These are phyloP conservation scores for Athalia circularis DNA, from an alignment of 2,888 invertebrate species.

Conservation along the genomic window DNA sequence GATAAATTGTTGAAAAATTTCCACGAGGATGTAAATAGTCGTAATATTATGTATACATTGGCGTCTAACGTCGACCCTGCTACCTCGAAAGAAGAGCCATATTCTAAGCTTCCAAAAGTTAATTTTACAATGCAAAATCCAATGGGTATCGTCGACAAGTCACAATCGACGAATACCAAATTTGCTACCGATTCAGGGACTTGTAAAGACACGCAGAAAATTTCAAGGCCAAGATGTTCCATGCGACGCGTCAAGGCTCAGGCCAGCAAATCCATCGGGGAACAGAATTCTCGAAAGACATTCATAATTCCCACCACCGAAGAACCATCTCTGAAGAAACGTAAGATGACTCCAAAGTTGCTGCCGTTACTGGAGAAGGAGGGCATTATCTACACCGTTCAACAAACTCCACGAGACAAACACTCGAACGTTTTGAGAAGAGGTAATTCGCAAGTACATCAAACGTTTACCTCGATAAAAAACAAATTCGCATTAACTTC, in stretches of 20 bases:
- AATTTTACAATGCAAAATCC: slow-evolving; percentile 21
- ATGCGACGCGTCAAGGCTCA: slow-evolving; percentile 43
- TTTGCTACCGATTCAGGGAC: background rate
- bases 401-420: slow-evolving; percentile 41
- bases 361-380: slow-evolving; percentile 45
- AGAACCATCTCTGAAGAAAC: slow-evolving; percentile 55
- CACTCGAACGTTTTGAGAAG: slow-evolving; percentile 35
- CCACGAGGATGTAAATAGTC: slow-evolving; percentile 5
- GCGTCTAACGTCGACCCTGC: slow-evolving; percentile 38
- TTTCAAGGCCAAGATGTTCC: slow-evolving; percentile 38
- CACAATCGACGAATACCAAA: slow-evolving; percentile 12
- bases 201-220: slow-evolving; percentile 24
- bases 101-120: slow-evolving; percentile 43
- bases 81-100: slow-evolving; percentile 41
- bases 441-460: slow-evolving; percentile 28
- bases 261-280: slow-evolving; percentile 43
- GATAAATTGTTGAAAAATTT: slow-evolving; percentile 25
- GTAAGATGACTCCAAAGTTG: slow-evolving; percentile 51
- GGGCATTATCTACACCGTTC: slow-evolving; percentile 48
- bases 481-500: background rate
- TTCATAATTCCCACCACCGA: slow-evolving; percentile 45
- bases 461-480: background rate
- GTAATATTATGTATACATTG: slow-evolving; percentile 40
- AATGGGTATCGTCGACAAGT: background rate
- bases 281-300: slow-evolving; percentile 36